Percentiles rank a stretch among this genome's conserved stretches.
Conservation (phyloP, 2,797 vertebrate genomes). For the Centroberyx gerrardi region DNA sequence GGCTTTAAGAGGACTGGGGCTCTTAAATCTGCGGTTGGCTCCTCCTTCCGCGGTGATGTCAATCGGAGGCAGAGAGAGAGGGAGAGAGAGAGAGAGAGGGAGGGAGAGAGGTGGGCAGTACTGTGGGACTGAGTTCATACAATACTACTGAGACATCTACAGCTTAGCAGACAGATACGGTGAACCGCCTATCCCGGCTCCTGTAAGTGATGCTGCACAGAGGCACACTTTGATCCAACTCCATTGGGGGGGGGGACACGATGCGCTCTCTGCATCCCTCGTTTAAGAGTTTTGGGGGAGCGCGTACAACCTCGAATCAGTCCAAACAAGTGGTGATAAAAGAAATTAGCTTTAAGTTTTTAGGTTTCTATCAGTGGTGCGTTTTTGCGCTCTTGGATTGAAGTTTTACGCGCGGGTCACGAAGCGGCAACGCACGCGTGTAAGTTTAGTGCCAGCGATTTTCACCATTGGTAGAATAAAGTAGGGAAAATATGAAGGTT, state of each 20-base stretch:
- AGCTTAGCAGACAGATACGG: slow-evolving; percentile 86
- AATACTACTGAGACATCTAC: slow-evolving; percentile 88
- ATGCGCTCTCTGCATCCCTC: slow-evolving; percentile 78
- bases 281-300: slow-evolving; percentile 64
- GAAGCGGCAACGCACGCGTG: slow-evolving; percentile 52
- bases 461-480: slow-evolving; percentile 41
- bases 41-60: slow-evolving; percentile 91
- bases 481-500: slow-evolving; percentile 36
- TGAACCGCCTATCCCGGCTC: slow-evolving; percentile 84
- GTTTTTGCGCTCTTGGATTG: slow-evolving; percentile 63
- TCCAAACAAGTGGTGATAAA: slow-evolving; percentile 70
- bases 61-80: slow-evolving; percentile 78
- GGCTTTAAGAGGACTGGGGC: slow-evolving; percentile 84
- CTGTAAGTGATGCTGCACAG: slow-evolving; percentile 87
- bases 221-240: slow-evolving; percentile 86
- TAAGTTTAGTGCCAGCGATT: slow-evolving; percentile 39
- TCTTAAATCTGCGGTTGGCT: slow-evolving; percentile 80
- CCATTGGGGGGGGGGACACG: slow-evolving; percentile 73
- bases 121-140: slow-evolving; percentile 85
- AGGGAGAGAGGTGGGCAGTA: slow-evolving; percentile 83
- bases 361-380: slow-evolving; percentile 44
- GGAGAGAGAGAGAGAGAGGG: slow-evolving; percentile 75
- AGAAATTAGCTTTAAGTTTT: slow-evolving; percentile 51
- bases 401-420: slow-evolving; percentile 67
- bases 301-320: slow-evolving; percentile 54